phyloP scores from a whole-genome alignment of 2,113 vertebrate genomes.

The Leptosomus discolor region DNA sequence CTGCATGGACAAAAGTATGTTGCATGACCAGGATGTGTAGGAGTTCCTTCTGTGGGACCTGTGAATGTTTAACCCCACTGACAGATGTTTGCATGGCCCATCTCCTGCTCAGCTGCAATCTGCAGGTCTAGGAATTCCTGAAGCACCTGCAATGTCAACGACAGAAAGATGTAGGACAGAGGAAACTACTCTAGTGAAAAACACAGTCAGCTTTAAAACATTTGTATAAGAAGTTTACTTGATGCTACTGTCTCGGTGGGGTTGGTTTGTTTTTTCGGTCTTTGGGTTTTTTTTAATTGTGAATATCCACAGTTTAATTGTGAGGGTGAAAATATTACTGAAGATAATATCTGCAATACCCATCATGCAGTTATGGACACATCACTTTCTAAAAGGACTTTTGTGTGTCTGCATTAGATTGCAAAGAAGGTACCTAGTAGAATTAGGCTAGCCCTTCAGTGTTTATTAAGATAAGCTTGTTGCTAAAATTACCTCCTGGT shows the following conservation, averaged over 20 bases:
- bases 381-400: neutral
- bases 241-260: neutral
- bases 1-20: neutral
- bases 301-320: neutral
- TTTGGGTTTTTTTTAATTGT: neutral
- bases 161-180: neutral
- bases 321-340: neutral
- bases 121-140: neutral
- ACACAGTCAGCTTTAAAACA: neutral
- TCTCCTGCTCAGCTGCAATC: fast-evolving
- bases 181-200: neutral
- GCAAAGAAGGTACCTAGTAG: neutral
- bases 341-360: neutral
- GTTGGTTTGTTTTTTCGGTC: too few species aligned
- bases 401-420: neutral
- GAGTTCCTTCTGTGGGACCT: neutral
- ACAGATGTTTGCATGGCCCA: neutral
- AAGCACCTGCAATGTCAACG: neutral
- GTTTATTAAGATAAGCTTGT: constrained; percentile 40
- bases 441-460: neutral
- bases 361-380: neutral
- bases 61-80: neutral
- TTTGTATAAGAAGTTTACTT: neutral
- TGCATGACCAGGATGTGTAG: neutral
- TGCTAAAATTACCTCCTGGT: constrained; percentile 4